Evolutionary conservation across 2,888 invertebrate genomes (phyloP).

Genomic region (Hipparchia sbordonii): DNA sequence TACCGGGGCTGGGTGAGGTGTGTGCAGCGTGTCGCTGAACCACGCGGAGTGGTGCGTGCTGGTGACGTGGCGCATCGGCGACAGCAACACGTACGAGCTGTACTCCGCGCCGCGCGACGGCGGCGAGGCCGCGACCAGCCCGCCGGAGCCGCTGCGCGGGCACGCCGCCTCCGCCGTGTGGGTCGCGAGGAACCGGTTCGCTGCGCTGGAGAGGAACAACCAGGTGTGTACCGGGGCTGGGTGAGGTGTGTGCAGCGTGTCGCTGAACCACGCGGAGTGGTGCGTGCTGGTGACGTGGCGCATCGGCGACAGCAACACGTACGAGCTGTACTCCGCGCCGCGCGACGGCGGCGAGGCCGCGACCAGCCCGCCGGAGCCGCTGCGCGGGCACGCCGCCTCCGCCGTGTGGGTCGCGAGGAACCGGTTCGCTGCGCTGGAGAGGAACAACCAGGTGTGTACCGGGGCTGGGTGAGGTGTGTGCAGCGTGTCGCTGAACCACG

Average conservation of each 20-base stretch:
- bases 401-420: slow-evolving; percentile 97
- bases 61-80: slow-evolving; percentile 90
- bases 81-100: slow-evolving; percentile 96
- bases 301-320: slow-evolving; percentile 95
- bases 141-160: slow-evolving; percentile 85
- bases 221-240: slow-evolving; percentile 78
- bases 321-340: slow-evolving; percentile 96
- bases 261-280: slow-evolving; percentile 90
- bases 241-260: no score
- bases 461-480: no score
- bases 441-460: slow-evolving; percentile 89
- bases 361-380: slow-evolving; percentile 79
- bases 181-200: slow-evolving; percentile 99
- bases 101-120: slow-evolving; percentile 93
- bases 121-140: slow-evolving; percentile 78
- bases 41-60: slow-evolving; percentile 85
- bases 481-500: slow-evolving; percentile 78
- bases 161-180: slow-evolving; percentile 92
- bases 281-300: slow-evolving; percentile 92
- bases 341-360: slow-evolving; percentile 84
- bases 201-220: slow-evolving; percentile 96
- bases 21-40: slow-evolving; percentile 94
- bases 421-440: slow-evolving; percentile 97
- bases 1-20: no score
- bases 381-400: slow-evolving; percentile 92